phyloP scores from a whole-genome alignment of 2,888 invertebrate genomes.

The Meiosimyza decipiens region DNA sequence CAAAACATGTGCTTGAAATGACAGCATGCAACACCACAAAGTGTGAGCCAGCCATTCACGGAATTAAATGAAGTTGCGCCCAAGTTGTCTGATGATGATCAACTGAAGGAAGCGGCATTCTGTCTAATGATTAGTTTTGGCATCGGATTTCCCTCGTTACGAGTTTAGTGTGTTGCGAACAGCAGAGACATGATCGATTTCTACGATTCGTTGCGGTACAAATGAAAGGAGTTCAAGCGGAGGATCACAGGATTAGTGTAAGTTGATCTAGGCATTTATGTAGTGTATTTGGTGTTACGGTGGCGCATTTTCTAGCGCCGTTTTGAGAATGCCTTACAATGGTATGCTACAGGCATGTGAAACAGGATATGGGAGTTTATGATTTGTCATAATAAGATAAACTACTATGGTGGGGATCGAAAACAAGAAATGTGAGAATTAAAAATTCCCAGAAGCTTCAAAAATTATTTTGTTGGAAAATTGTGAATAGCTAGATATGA shows the following conservation, averaged over 20 bases:
- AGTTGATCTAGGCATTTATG: too few relatives aligned
- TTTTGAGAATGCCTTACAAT: neutral
- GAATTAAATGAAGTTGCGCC: conserved; percentile 59
- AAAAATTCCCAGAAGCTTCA: too few relatives aligned
- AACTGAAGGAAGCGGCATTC: conserved; percentile 54
- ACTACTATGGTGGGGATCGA: conserved; percentile 5
- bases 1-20: conserved; percentile 68
- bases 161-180: neutral
- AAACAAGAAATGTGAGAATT: neutral
- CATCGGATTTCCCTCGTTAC: conserved; percentile 51
- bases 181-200: conserved; percentile 36
- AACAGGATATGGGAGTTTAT: conserved; percentile 46
- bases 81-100: conserved; percentile 61
- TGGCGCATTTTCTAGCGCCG: conserved; percentile 11
- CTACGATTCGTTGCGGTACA: conserved; percentile 44
- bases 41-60: conserved; percentile 55
- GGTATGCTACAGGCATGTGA: neutral
- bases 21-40: conserved; percentile 51
- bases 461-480: neutral
- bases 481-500: neutral
- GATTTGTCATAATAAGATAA: conserved; percentile 49
- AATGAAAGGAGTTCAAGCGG: conserved; percentile 7
- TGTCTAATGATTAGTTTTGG: conserved; percentile 50
- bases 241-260: neutral
- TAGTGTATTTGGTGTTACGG: neutral